Conservation (phyloP, 2,888 invertebrate species). For the Deroplatys truncata region DNA sequence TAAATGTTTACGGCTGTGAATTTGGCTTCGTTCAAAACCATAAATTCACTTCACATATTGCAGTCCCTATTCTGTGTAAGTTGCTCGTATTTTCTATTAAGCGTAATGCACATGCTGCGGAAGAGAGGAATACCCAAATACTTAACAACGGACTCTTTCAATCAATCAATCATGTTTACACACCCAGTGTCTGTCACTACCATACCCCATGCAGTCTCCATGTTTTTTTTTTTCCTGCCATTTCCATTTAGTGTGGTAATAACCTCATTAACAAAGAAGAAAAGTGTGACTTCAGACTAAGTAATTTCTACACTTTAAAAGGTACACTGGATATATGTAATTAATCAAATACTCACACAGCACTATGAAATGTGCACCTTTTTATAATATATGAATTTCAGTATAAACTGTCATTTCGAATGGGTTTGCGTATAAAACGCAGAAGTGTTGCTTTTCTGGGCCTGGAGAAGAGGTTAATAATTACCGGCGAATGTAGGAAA, state of each 20-base stretch:
- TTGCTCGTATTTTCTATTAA: neutral
- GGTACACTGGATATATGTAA: no score
- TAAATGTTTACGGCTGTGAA: neutral
- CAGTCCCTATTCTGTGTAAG: neutral
- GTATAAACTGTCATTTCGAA: no score
- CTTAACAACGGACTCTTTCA: neutral
- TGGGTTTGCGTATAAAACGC: no score
- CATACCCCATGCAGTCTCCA: neutral
- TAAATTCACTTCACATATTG: neutral
- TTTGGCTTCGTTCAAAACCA: neutral
- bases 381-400: no score
- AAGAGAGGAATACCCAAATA: neutral
- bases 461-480: no score
- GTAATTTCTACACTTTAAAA: no score
- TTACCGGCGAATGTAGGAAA: no score
- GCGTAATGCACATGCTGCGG: neutral
- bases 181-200: neutral
- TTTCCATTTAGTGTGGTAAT: neutral
- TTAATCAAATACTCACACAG: no score
- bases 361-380: no score
- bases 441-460: no score
- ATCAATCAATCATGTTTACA: neutral
- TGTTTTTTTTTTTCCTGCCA: neutral
- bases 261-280: no score
- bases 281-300: no score